These are phyloP conservation scores for Penaeus vannamei DNA, from an alignment of 1,140 invertebrate genomes.

Conservation along the genomic window DNA sequence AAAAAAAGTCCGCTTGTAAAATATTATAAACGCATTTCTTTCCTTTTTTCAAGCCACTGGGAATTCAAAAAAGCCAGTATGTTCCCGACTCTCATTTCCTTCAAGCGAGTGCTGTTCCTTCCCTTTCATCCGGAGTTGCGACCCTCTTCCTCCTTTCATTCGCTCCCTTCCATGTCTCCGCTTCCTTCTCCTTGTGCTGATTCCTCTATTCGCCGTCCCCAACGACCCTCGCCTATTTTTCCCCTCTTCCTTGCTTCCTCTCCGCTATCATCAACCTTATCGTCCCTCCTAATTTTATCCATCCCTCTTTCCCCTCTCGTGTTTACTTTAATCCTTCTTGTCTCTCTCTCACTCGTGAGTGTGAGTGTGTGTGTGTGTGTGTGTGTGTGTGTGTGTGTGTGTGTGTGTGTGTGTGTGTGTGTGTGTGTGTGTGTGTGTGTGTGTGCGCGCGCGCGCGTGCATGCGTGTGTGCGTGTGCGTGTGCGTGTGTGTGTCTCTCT, in stretches of 20 bases:
- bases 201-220: background rate
- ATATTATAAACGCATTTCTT: no score
- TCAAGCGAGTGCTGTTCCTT: no score
- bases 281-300: background rate
- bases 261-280: background rate
- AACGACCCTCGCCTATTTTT: background rate
- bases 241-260: background rate
- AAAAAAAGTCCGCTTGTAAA: no score
- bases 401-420: conserved; percentile 11
- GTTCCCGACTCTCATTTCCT: no score
- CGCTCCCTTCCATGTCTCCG: background rate
- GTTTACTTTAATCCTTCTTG: background rate
- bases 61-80: no score
- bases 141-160: background rate
- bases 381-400: conserved; percentile 11
- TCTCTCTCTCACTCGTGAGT: background rate
- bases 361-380: conserved; percentile 6
- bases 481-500: conserved; percentile 4
- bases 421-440: conserved; percentile 6
- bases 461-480: conserved; percentile 10
- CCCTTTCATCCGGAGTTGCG: no score
- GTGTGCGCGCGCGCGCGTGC: conserved; percentile 8
- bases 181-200: background rate
- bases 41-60: no score
- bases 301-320: background rate